Conservation (phyloP, 2,113 vertebrate species). For the Malurus melanocephalus region DNA sequence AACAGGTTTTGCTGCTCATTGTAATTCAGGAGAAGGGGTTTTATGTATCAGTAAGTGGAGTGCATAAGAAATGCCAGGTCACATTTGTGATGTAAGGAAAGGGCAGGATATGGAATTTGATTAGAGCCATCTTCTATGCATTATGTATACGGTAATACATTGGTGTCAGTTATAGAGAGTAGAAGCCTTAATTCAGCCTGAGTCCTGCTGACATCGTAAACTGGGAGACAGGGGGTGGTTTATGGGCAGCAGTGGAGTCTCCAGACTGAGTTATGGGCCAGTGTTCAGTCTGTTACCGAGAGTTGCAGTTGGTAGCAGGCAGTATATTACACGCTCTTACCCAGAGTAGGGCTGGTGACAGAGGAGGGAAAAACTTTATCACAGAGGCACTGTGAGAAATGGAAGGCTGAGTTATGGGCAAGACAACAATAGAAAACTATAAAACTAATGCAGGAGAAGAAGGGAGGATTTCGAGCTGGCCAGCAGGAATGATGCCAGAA, state of each 20-base stretch:
- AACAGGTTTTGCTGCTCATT: not conserved
- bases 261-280: constrained; percentile 30
- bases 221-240: constrained; percentile 44
- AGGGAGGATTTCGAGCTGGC: not conserved
- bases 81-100: constrained; percentile 19
- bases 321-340: constrained; percentile 37
- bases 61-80: not conserved
- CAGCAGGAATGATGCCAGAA: not conserved
- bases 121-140: constrained; percentile 32
- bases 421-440: not conserved
- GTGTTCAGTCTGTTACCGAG: not conserved
- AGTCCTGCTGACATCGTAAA: constrained; percentile 57
- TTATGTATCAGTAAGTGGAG: constrained; percentile 18
- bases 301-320: not conserved
- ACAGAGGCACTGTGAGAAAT: not conserved
- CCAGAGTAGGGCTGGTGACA: not conserved
- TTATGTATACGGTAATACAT: constrained; percentile 52
- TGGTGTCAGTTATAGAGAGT: constrained; percentile 40
- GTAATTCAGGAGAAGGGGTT: constrained; percentile 28
- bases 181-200: constrained; percentile 43
- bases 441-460: not conserved
- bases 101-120: constrained; percentile 32
- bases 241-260: constrained; percentile 41
- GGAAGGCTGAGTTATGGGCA: not conserved
- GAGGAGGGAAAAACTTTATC: constrained; percentile 20